Percentiles rank a stretch among this genome's conserved stretches.
Conservation (phyloP, 2,888 invertebrate genomes). For the Drosophila melanosoma region DNA sequence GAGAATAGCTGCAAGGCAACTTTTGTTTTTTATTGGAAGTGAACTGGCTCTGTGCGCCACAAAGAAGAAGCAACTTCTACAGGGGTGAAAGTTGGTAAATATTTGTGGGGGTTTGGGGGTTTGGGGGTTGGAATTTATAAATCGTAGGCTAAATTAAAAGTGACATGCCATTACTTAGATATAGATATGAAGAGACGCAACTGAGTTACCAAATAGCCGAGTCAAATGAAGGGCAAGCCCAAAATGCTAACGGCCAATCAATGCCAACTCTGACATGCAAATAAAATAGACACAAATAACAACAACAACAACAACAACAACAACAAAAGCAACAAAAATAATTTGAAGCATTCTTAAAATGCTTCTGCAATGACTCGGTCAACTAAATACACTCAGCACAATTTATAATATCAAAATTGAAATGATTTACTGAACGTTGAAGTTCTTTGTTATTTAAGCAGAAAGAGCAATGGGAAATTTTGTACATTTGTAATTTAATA, state of each 20-base stretch:
- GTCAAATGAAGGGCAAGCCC: slow-evolving; percentile 46
- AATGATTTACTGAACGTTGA: slow-evolving; percentile 24
- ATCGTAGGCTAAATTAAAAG: slow-evolving; percentile 75
- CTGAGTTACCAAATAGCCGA: slow-evolving; percentile 23
- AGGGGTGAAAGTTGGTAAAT: not conserved
- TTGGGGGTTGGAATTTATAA: slow-evolving; percentile 50
- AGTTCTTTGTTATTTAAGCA: slow-evolving; percentile 1
- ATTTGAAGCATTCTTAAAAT: slow-evolving; percentile 36
- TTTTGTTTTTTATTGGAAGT: slow-evolving; percentile 64
- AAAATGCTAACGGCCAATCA: slow-evolving; percentile 46
- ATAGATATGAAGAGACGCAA: slow-evolving; percentile 48
- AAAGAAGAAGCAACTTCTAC: slow-evolving; percentile 10
- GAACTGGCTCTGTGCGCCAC: slow-evolving; percentile 29
- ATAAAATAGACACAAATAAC: slow-evolving; percentile 37
- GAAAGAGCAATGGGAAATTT: not conserved
- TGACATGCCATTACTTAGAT: slow-evolving; percentile 74
- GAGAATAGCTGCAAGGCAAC: not conserved
- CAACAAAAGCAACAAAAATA: slow-evolving; percentile 7
- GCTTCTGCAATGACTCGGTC: slow-evolving; percentile 9
- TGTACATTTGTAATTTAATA: slow-evolving; percentile 21
- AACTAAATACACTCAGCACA: slow-evolving; percentile 25
- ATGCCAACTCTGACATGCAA: slow-evolving; percentile 43
- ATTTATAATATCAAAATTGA: slow-evolving; percentile 32
- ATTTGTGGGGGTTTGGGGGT: not conserved
- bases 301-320: slow-evolving; percentile 12